Conservation (phyloP, 2,888 invertebrate species). For the Philereme vetulata region DNA sequence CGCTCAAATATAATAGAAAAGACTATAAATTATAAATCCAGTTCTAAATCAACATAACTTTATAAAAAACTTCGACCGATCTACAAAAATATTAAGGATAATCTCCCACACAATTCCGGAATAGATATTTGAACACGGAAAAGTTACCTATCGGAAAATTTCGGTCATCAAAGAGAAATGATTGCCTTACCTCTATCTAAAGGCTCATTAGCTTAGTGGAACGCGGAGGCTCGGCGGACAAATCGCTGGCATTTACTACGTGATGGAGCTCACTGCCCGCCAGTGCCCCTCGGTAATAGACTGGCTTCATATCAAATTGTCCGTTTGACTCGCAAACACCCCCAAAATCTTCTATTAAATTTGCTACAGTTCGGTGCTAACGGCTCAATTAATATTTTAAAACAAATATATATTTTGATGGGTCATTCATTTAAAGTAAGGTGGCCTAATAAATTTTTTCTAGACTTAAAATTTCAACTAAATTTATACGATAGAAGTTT, state of each 20-base stretch:
- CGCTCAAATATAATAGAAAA: too few relatives aligned
- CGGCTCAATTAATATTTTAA: too few relatives aligned
- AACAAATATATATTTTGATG: too few relatives aligned
- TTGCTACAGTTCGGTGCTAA: constrained; percentile 3
- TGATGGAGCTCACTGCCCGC: constrained; percentile 47
- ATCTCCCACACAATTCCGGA: too few relatives aligned
- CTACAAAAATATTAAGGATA: too few relatives aligned
- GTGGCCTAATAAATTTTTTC: too few relatives aligned
- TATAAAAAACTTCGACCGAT: too few relatives aligned
- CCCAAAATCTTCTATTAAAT: neutral
- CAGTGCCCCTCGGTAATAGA: constrained; percentile 44
- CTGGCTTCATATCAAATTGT: constrained; percentile 52
- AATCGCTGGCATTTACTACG: constrained; percentile 60
- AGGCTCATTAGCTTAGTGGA: constrained; percentile 56
- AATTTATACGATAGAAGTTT: too few relatives aligned
- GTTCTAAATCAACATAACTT: too few relatives aligned
- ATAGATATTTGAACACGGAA: constrained; percentile 3
- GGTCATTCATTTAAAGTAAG: too few relatives aligned
- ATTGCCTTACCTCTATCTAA: constrained; percentile 46
- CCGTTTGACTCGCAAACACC: constrained; percentile 28
- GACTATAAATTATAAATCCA: too few relatives aligned
- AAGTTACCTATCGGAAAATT: constrained; percentile 37
- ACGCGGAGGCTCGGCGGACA: constrained; percentile 48
- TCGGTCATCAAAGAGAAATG: constrained; percentile 42
- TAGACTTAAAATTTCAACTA: too few relatives aligned